These are phyloP conservation scores for Brenthis ino DNA, from an alignment of 2,888 invertebrate species.

Conservation along the genomic window DNA sequence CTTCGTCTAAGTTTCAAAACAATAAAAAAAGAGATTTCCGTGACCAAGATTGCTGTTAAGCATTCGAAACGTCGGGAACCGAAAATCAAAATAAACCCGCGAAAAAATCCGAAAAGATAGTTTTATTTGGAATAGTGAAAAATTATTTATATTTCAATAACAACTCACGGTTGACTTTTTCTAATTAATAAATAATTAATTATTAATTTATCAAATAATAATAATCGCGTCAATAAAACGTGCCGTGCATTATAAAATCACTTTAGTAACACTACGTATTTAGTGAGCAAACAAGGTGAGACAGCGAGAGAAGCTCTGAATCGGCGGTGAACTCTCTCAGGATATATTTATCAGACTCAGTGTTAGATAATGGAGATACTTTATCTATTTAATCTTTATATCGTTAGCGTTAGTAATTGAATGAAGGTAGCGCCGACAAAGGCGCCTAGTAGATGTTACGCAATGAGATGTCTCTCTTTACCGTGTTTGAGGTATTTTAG, in stretches of 20 bases:
- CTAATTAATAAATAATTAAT: not conserved
- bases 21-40: too few relatives aligned
- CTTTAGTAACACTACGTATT: not conserved
- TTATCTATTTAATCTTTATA: conserved; percentile 24
- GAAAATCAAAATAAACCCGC: too few relatives aligned
- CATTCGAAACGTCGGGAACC: too few relatives aligned
- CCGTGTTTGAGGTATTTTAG: too few relatives aligned
- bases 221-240: not conserved
- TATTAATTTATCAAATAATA: not conserved
- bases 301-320: conserved; percentile 2
- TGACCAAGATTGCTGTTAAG: too few relatives aligned
- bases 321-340: conserved; percentile 8
- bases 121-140: too few relatives aligned
- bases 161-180: not conserved
- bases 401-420: conserved; percentile 16
- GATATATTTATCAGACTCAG: conserved; percentile 18
- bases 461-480: not conserved
- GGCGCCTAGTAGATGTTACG: not conserved
- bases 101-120: too few relatives aligned
- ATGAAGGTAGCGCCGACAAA: not conserved
- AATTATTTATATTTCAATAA: too few relatives aligned
- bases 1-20: too few relatives aligned
- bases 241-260: not conserved
- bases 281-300: conserved; percentile 6
- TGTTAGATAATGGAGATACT: conserved; percentile 13